phyloP scores from a whole-genome alignment of 2,113 vertebrate genomes.

The Xiphophorus hellerii region DNA sequence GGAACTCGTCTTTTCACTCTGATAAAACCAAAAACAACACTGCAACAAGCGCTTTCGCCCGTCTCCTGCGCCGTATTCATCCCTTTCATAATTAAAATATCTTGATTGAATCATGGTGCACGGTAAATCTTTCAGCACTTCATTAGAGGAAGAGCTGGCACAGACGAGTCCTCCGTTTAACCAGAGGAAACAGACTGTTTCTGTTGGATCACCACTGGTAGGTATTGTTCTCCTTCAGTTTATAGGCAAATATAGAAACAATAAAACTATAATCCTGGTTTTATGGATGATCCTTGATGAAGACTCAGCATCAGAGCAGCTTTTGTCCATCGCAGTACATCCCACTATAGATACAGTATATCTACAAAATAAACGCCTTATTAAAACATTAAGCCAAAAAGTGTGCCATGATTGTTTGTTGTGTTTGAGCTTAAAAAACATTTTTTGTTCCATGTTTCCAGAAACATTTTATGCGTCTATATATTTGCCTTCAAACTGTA shows the following conservation, averaged over 20 bases:
- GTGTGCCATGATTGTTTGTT: too few species aligned
- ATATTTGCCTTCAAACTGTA: too few species aligned
- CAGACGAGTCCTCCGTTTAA: neutral
- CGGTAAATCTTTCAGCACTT: constrained; percentile 11
- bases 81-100: neutral
- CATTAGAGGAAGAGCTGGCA: too few species aligned
- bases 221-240: neutral
- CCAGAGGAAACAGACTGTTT: constrained; percentile 32
- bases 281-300: neutral
- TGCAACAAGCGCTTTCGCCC: neutral
- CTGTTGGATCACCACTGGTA: constrained; percentile 16
- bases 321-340: neutral
- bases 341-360: too few species aligned
- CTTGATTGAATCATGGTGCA: neutral
- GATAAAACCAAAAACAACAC: neutral
- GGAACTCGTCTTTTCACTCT: neutral
- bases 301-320: too few species aligned
- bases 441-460: too few species aligned
- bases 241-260: neutral
- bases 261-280: neutral
- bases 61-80: neutral
- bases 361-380: too few species aligned
- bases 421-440: neutral
- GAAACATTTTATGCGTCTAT: too few species aligned
- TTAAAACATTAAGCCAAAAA: too few species aligned